Evolutionary conservation across 2,113 vertebrate species (phyloP), one percentile per base, ranked within the genome.

Genomic region (Bos javanicus): DNA sequence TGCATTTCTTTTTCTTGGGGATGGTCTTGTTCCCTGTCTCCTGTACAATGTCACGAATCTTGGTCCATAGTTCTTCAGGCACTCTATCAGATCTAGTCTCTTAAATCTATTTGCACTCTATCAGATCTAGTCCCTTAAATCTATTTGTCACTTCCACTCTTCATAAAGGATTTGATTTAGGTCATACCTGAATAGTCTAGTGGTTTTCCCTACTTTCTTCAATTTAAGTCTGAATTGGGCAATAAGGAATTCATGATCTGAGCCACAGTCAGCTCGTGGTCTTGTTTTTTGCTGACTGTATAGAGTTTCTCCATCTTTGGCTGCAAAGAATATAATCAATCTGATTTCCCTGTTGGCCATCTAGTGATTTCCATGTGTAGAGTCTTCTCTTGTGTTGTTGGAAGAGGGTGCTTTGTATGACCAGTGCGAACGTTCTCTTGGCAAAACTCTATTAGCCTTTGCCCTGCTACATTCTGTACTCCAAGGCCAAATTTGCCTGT

Each of bases 281-380:
- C 33, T 67, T 67, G 4, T 71, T 36, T 71, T 71, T 36, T 21
- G 64, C 7, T 21, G 17, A 19, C 33, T 36, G 64, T 67, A 36
- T 67, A 67, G 33, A 67, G 33, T 33, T 67, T 67, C 64, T 67
- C 64, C 16, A 67, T 67, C 64, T 36, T 67, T 67, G 33, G 33
- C 64, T 67, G 64, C 64, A 67, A 67, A 67, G 17, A 67, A 67
- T 67, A 67, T 67, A n/a, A n/a, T 67, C 33, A 67, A 2, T 67
- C 33, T 36, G 33, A 67, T 67, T 67, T 67, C 8, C 0, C 0
- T 36, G 16, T 36, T 36, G 64, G 2, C 33, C 8, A 5, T 67
- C 64, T 67, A 16, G 7, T n/a, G 64, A n/a, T 67, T 1, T 67
- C 33, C 33, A 67, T 19, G 64, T 19, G 8, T 36, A 67, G 64